Conservation (phyloP, 2,113 vertebrate genomes). For the Odobenus rosmarus region DNA sequence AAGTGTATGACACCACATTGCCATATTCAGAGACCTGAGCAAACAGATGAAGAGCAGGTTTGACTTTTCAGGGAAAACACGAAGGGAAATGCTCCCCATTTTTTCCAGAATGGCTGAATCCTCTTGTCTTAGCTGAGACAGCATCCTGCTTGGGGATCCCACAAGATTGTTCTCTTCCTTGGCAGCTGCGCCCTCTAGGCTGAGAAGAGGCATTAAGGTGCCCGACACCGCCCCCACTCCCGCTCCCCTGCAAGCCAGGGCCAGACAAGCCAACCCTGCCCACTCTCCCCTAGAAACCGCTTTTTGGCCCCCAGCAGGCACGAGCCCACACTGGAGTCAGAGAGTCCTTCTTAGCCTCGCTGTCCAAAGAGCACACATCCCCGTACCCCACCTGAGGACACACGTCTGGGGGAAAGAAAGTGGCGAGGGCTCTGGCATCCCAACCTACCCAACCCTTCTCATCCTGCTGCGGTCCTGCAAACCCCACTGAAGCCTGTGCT, state of each 20-base stretch:
- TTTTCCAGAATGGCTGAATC: background rate
- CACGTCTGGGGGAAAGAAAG: background rate
- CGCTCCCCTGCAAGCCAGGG: background rate
- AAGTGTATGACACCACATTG: too few relatives aligned
- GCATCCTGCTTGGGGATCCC: background rate
- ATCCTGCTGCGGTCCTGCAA: background rate
- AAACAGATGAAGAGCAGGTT: background rate
- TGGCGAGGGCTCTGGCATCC: fast-evolving
- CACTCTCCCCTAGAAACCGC: background rate
- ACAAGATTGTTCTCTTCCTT: background rate
- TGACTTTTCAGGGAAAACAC: background rate
- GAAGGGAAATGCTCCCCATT: background rate
- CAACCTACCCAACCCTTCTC: background rate
- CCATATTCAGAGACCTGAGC: background rate
- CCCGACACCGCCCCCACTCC: background rate
- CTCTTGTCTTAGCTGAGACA: background rate
- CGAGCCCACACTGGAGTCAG: background rate
- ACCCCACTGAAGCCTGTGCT: background rate
- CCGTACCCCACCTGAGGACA: background rate
- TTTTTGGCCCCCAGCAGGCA: background rate
- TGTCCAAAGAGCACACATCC: background rate
- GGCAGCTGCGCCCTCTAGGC: background rate
- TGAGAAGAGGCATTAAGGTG: background rate
- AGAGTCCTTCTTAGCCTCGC: background rate
- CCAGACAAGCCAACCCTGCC: background rate